Evolutionary conservation across 2,113 vertebrate genomes (phyloP).

Genomic region (Poicephalus gulielmi): DNA sequence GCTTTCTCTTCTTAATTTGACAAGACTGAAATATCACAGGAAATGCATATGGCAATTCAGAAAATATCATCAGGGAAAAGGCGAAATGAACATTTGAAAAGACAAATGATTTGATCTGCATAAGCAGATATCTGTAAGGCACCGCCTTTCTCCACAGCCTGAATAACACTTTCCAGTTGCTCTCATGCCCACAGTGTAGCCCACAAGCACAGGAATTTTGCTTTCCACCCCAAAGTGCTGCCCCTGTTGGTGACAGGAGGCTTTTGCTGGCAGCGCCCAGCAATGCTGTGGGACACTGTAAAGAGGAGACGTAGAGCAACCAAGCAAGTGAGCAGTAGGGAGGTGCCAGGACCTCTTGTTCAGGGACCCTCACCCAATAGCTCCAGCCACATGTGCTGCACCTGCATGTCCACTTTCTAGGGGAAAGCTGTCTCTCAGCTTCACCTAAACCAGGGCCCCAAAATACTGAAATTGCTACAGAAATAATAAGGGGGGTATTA

Average conservation of each 20-base stretch:
- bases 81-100: neutral
- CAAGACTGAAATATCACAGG: conserved; percentile 47
- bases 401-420: neutral
- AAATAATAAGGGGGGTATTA: neutral
- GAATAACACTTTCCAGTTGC: neutral
- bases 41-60: conserved; percentile 22
- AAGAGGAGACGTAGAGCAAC: neutral
- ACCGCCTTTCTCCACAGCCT: neutral
- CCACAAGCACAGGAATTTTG: neutral
- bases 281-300: neutral
- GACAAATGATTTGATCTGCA: conserved; percentile 17
- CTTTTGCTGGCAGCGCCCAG: neutral
- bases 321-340: neutral
- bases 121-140: conserved; percentile 15
- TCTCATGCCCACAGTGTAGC: neutral
- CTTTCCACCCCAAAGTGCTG: neutral
- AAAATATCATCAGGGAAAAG: conserved; percentile 38
- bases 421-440: neutral
- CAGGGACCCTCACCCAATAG: neutral
- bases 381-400: rapidly evolving
- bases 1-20: conserved; percentile 48
- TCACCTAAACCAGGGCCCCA: neutral
- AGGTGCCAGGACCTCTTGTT: neutral
- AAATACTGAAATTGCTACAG: neutral
- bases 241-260: rapidly evolving